A percentile compares a stretch with the other conserved stretches of the same genome.
These are phyloP conservation scores for Tetranychus truncatus DNA, from an alignment of 2,888 invertebrate species.

Conservation along the genomic window DNA sequence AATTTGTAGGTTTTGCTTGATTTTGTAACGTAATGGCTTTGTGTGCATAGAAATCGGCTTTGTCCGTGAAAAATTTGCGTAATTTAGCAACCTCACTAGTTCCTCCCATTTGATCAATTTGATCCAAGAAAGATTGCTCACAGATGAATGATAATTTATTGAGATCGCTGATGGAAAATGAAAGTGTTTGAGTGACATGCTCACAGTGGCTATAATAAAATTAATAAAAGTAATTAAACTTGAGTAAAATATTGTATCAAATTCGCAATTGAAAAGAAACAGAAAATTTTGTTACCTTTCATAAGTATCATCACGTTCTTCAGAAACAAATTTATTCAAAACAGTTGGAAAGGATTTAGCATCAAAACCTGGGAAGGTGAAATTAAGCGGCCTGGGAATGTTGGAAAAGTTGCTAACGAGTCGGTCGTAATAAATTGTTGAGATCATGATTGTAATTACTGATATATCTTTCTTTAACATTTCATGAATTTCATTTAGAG, in stretches of 20 bases:
- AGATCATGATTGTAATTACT: not conserved
- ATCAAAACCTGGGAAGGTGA: not conserved
- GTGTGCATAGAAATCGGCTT: not conserved
- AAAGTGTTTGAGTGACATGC: not conserved
- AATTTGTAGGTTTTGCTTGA: not conserved
- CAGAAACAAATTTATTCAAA: not conserved
- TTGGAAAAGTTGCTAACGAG: not conserved
- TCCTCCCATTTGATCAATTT: not conserved
- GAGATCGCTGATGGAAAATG: not conserved
- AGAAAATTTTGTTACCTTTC: not conserved
- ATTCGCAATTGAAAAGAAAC: not conserved
- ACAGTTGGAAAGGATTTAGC: not conserved
- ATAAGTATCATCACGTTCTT: not conserved
- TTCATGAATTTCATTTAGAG: not conserved
- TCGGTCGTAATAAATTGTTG: not conserved
- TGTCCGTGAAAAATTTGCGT: not conserved
- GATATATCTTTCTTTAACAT: not conserved
- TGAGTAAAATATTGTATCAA: not conserved
- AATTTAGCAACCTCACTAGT: slow-evolving; percentile 12
- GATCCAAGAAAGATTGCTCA: not conserved
- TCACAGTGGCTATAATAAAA: not conserved
- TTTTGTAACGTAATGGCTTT: not conserved
- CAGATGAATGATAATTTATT: not conserved
- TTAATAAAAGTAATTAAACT: not conserved
- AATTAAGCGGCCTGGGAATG: not conserved